Conservation (phyloP, 2,797 vertebrate species). For the Aldrovandia affinis region DNA sequence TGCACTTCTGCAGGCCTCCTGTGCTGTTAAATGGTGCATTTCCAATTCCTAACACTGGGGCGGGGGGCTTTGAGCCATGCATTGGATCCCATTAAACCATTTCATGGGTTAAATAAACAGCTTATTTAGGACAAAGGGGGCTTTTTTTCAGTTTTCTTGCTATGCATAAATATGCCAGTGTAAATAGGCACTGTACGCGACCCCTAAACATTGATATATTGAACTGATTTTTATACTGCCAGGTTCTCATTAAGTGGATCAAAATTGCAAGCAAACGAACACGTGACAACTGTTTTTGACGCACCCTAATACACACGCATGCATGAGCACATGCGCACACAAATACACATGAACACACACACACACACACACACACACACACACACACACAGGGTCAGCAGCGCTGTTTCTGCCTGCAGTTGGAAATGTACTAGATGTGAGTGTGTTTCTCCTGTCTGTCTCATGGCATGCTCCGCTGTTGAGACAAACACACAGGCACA, state of each 20-base stretch:
- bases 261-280: no score
- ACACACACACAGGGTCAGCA: not conserved
- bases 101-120: not conserved
- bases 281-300: no score
- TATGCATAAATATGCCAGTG: not conserved
- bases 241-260: no score
- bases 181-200: no score
- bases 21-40: not conserved
- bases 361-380: not conserved
- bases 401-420: not conserved
- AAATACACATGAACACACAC: not conserved
- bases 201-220: no score
- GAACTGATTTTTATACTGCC: no score
- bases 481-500: no score
- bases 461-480: not conserved
- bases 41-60: slow-evolving; percentile 16
- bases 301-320: no score
- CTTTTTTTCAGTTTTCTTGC: no score
- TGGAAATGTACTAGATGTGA: slow-evolving; percentile 12
- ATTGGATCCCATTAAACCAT: not conserved
- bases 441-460: not conserved
- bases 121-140: not conserved
- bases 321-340: not conserved
- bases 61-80: not conserved
- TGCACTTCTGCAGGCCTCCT: not conserved